phyloP scores from a whole-genome alignment of 1,140 invertebrate species.

The Drosophila mauritiana region DNA sequence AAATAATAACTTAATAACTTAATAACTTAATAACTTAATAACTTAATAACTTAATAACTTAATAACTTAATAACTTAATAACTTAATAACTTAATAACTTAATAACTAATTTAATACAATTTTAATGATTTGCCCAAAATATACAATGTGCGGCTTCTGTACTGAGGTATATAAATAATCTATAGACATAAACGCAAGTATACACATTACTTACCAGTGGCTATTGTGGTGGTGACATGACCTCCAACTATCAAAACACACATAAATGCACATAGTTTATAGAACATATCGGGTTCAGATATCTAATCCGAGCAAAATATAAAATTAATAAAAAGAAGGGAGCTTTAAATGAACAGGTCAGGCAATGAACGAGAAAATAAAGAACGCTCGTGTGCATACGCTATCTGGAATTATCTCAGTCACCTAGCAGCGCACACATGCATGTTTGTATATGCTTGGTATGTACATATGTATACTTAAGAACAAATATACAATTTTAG shows the following conservation, averaged over 20 bases:
- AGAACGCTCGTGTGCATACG: constrained; percentile 6
- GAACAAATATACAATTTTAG: constrained; percentile 23
- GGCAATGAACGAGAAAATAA: constrained; percentile 7
- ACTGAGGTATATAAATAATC: not conserved
- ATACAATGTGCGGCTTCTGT: not conserved
- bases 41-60: no score
- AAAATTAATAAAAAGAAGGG: not conserved
- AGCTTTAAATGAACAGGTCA: not conserved
- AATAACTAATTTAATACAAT: no score
- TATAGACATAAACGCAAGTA: not conserved
- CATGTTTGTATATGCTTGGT: not conserved
- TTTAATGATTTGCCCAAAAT: no score
- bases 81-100: not conserved
- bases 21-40: not conserved
- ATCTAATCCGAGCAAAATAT: not conserved
- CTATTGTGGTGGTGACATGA: not conserved
- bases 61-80: not conserved
- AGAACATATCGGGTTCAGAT: not conserved
- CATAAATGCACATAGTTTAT: not conserved
- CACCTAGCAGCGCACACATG: no score
- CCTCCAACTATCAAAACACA: not conserved
- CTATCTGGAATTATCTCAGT: constrained; percentile 4
- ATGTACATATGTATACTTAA: not conserved
- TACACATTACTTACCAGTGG: constrained; percentile 3
- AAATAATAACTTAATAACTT: not conserved